These are phyloP conservation scores for Calephelis perditalis DNA, from an alignment of 2,888 invertebrate genomes.

Conservation along the genomic window DNA sequence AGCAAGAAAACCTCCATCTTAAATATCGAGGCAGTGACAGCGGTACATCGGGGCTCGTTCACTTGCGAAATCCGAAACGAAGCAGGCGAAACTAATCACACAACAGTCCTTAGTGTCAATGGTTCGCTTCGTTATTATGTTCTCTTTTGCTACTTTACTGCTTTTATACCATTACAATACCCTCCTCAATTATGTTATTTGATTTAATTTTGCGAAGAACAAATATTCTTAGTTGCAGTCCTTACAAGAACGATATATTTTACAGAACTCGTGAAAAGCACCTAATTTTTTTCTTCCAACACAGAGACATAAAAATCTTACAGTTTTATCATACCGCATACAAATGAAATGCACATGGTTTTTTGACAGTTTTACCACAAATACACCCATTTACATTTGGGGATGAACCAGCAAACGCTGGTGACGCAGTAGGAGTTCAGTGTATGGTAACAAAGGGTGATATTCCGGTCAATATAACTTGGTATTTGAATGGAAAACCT, in stretches of 20 bases:
- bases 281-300: too few relatives aligned
- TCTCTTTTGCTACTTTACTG: slow-evolving; percentile 34
- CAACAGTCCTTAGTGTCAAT: slow-evolving; percentile 79
- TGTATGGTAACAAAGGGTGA: slow-evolving; percentile 90
- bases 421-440: slow-evolving; percentile 85
- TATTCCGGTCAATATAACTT: slow-evolving; percentile 85
- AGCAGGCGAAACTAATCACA: slow-evolving; percentile 79
- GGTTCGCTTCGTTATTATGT: slow-evolving; percentile 59
- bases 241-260: neutral
- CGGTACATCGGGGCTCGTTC: slow-evolving; percentile 80
- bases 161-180: slow-evolving; percentile 71
- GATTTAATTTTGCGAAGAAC: slow-evolving; percentile 52
- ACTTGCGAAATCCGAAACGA: slow-evolving; percentile 81
- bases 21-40: slow-evolving; percentile 80
- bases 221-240: slow-evolving; percentile 1
- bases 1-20: slow-evolving; percentile 81
- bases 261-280: neutral
- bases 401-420: slow-evolving; percentile 86
- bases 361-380: slow-evolving; percentile 82
- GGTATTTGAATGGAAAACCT: slow-evolving; percentile 84
- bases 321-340: too few relatives aligned
- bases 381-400: slow-evolving; percentile 88
- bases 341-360: slow-evolving; percentile 16
- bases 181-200: slow-evolving; percentile 83
- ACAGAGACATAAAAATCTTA: too few relatives aligned